A percentile compares a stretch with the other conserved stretches of the same genome.
phyloP scores from a whole-genome alignment of 2,113 vertebrate genomes.

The Oxyruncus cristatus region DNA sequence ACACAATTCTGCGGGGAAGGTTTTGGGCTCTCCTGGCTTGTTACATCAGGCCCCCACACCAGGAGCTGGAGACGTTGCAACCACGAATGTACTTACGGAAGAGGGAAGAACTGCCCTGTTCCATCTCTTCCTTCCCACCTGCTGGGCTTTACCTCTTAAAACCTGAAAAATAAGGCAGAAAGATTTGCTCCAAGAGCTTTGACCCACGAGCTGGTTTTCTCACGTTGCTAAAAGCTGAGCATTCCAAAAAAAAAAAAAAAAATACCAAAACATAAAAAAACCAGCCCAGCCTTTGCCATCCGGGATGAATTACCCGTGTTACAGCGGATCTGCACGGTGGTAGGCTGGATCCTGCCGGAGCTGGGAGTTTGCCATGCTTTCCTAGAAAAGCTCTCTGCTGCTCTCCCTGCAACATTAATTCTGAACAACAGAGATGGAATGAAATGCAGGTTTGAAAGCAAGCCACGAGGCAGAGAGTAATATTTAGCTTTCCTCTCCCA shows the following conservation, averaged over 20 bases:
- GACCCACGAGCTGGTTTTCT: background rate
- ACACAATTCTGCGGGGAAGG: background rate
- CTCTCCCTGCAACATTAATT: background rate
- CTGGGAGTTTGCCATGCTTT: conserved; percentile 15
- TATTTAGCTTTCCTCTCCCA: conserved; percentile 36
- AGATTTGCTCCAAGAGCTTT: background rate
- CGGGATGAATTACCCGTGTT: background rate
- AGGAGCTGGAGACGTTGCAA: background rate
- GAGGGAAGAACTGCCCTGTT: background rate
- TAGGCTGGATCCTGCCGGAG: conserved; percentile 1
- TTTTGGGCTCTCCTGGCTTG: background rate
- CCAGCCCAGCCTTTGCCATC: background rate
- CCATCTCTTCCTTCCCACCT: conserved; percentile 12
- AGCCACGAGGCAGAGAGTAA: background rate
- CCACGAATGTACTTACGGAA: conserved; percentile 17
- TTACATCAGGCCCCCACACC: background rate
- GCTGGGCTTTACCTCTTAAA: background rate
- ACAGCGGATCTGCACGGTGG: background rate
- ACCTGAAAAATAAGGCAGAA: background rate
- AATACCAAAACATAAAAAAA: too few relatives aligned
- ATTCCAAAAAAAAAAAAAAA: background rate
- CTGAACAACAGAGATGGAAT: background rate
- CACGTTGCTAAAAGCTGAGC: background rate
- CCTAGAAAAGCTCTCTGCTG: conserved; percentile 15
- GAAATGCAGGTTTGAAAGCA: background rate